A percentile compares a stretch with the other conserved stretches of the same genome.
Evolutionary conservation across 2,888 invertebrate species (phyloP).

Genomic region (Piscicola geometra): DNA sequence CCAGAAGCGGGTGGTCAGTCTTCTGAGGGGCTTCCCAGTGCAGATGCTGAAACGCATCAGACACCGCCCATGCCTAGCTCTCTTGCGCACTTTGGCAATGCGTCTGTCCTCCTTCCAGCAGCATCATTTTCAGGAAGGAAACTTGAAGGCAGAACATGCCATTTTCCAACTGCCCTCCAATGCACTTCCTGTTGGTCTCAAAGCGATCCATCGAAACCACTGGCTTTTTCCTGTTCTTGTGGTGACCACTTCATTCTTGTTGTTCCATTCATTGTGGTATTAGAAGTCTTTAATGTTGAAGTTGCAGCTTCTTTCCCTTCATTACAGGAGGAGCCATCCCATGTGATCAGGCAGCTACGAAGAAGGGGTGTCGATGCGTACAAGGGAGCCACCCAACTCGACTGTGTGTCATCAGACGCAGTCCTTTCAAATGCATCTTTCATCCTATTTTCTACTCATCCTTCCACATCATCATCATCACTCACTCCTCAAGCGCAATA

Average conservation of each 20-base stretch:
- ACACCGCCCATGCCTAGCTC: conserved; percentile 50
- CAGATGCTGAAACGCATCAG: conserved; percentile 49
- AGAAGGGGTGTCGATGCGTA: conserved; percentile 54
- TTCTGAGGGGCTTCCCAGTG: conserved; percentile 53
- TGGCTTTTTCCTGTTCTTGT: conserved; percentile 56
- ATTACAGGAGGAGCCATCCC: conserved; percentile 52
- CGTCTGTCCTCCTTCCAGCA: conserved; percentile 46
- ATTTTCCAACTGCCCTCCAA: conserved; percentile 47
- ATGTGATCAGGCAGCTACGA: conserved; percentile 48
- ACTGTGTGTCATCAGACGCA: conserved; percentile 50
- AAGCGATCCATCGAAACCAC: conserved; percentile 51
- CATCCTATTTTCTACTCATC: background rate
- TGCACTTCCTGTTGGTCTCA: conserved; percentile 49
- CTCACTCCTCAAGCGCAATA: conserved; percentile 49
- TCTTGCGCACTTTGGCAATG: conserved; percentile 49
- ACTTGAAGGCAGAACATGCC: conserved; percentile 53
- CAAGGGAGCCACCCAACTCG: conserved; percentile 55
- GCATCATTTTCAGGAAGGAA: conserved; percentile 45
- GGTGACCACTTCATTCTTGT: conserved; percentile 46
- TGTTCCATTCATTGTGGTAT: background rate
- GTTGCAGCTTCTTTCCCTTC: background rate
- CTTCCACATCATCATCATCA: background rate
- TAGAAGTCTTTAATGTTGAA: background rate
- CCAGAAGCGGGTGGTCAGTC: conserved; percentile 48
- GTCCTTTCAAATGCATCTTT: background rate